Evolutionary conservation across 2,797 vertebrate genomes (phyloP), one percentile per base, ranked within the genome.

Genomic region (Ptychadena robeensis): DNA sequence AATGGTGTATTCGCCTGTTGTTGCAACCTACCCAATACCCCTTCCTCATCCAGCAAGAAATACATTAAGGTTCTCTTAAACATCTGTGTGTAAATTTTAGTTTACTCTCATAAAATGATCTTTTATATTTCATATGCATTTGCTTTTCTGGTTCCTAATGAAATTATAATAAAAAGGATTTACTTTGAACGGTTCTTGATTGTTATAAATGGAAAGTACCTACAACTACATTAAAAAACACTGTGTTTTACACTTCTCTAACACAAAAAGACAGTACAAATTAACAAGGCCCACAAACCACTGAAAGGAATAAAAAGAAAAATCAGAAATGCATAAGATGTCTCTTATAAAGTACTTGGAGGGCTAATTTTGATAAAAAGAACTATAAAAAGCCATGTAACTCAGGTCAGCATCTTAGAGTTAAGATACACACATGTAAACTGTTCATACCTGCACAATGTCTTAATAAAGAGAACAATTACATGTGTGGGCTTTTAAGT

Each of bases 231-330:
- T 91, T 89, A 93, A 89, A 93, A 92, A 87, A 89, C 91, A 92
- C 31, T 87, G 86, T 88, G 82, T 87, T 89, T 90, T 89, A 92
- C 88, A 91, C 81, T 89, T 88, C 90, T 90, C 86, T 91, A 93
- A 87, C 89, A 92, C 89, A 89, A 91, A 88, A 91, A 92, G 88
- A 92, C 88, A 90, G 88, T 89, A 92, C 89, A 90, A 91, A 91
- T 88, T 91, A 93, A 93, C 89, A 92, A 91, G 91, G 85, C 88
- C 93, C 91, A 90, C 89, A 82, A 92, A 91, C 89, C 88, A 93
- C 86, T n/a, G 34, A 77, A 67, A 48, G 4, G 44, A 53, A 53
- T 53, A 53, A 53, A 53, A 53, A 53, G 18, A 53, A 93, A 94
- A 93, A 92, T 66, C 61, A 94, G 92, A 89, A 93, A 91, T 88